Percentiles rank a stretch among this genome's conserved stretches.
Evolutionary conservation across 1,140 invertebrate species (phyloP).

Genomic region (Anastrepha ludens): DNA sequence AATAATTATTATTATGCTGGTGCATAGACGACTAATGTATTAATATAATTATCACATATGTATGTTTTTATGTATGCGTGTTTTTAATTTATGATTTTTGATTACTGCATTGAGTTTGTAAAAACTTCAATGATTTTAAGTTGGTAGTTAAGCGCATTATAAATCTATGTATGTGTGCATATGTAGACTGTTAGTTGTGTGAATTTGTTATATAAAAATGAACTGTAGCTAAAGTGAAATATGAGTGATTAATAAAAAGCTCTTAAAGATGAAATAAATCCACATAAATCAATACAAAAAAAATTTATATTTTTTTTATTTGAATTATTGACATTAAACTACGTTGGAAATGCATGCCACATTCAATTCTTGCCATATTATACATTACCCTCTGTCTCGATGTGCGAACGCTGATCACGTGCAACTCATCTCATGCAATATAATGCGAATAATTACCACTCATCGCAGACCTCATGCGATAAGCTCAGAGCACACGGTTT

Average conservation of each 20-base stretch:
- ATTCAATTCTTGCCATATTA: too few species aligned
- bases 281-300: constrained; percentile 16
- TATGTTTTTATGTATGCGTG: neutral
- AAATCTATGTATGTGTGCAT: constrained; percentile 10
- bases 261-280: constrained; percentile 18
- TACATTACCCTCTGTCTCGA: too few species aligned
- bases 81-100: too few species aligned
- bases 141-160: neutral
- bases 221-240: constrained; percentile 35
- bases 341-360: too few species aligned
- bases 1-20: neutral
- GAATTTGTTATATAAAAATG: constrained; percentile 41
- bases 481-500: too few species aligned
- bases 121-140: neutral
- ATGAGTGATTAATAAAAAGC: neutral
- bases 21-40: neutral
- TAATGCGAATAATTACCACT: too few species aligned
- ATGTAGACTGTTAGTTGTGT: constrained; percentile 41
- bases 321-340: too few species aligned
- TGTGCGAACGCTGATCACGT: too few species aligned
- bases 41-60: neutral
- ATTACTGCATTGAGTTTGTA: too few species aligned
- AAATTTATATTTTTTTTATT: too few species aligned
- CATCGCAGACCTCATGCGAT: too few species aligned
- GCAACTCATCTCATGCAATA: too few species aligned